Conservation (phyloP, 2,888 invertebrate genomes). For the Adelphocoris suturalis region DNA sequence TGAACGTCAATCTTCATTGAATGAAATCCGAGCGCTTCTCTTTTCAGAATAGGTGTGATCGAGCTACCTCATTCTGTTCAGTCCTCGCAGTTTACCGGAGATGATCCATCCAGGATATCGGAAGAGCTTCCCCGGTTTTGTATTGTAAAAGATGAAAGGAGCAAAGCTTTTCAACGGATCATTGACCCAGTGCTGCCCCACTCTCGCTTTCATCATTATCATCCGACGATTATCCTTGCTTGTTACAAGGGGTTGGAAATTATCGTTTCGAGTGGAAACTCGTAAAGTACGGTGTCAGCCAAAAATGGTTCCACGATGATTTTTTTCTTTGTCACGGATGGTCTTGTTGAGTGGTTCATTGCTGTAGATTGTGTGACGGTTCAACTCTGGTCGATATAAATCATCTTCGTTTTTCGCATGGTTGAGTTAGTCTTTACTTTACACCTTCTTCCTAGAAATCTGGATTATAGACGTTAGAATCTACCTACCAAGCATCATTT, state of each 20-base stretch:
- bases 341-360: background rate
- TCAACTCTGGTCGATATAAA: background rate
- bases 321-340: background rate
- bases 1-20: slow-evolving; percentile 11
- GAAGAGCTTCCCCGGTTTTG: background rate
- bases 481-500: too few relatives aligned
- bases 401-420: background rate
- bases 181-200: slow-evolving; percentile 45
- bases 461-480: too few relatives aligned
- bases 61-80: background rate
- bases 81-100: background rate
- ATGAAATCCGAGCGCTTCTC: slow-evolving; percentile 19
- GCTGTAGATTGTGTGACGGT: background rate
- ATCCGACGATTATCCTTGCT: slow-evolving; percentile 22
- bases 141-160: slow-evolving; percentile 46
- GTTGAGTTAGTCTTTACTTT: too few relatives aligned
- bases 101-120: slow-evolving; percentile 35
- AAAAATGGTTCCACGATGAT: slow-evolving; percentile 21
- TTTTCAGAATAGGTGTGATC: slow-evolving; percentile 8
- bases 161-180: slow-evolving; percentile 44
- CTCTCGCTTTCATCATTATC: background rate
- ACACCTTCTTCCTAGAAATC: too few relatives aligned
- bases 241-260: background rate
- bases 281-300: slow-evolving; percentile 3
- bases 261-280: slow-evolving; percentile 14